phyloP scores from a whole-genome alignment of 2,888 invertebrate genomes.

The Macrostomum cliftonense region DNA sequence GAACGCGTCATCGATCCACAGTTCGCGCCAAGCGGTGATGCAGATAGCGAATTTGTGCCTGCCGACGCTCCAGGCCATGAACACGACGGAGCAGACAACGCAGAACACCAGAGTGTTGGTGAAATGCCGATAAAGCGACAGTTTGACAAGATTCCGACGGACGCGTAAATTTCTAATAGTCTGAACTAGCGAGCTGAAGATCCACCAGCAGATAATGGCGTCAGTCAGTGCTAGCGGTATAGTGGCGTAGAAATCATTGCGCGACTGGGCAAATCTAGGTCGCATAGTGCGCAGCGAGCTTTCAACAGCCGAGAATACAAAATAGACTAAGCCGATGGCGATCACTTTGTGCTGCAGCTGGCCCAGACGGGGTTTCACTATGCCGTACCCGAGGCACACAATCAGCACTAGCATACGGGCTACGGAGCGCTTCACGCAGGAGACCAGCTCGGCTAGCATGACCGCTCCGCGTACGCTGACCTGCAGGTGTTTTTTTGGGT shows the following conservation, averaged over 20 bases:
- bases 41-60: constrained; percentile 55
- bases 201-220: constrained; percentile 67
- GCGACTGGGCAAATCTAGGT: constrained; percentile 40
- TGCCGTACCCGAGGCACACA: constrained; percentile 55
- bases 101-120: constrained; percentile 79
- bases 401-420: constrained; percentile 82
- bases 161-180: constrained; percentile 71
- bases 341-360: constrained; percentile 69
- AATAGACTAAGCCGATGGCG: constrained; percentile 62
- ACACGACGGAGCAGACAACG: constrained; percentile 62
- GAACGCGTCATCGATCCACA: constrained; percentile 79
- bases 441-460: constrained; percentile 69
- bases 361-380: constrained; percentile 53
- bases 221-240: constrained; percentile 66
- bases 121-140: constrained; percentile 72
- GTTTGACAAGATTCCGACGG: constrained; percentile 68
- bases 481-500: not conserved
- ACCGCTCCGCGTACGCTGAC: constrained; percentile 46
- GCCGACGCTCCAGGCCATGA: constrained; percentile 77
- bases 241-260: constrained; percentile 54
- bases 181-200: constrained; percentile 51
- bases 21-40: constrained; percentile 49
- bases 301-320: constrained; percentile 63
- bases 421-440: constrained; percentile 69
- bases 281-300: constrained; percentile 55